Base-by-base conservation (phyloP, 2,888 invertebrate genomes). In the Mythimna vitellina region DNA sequence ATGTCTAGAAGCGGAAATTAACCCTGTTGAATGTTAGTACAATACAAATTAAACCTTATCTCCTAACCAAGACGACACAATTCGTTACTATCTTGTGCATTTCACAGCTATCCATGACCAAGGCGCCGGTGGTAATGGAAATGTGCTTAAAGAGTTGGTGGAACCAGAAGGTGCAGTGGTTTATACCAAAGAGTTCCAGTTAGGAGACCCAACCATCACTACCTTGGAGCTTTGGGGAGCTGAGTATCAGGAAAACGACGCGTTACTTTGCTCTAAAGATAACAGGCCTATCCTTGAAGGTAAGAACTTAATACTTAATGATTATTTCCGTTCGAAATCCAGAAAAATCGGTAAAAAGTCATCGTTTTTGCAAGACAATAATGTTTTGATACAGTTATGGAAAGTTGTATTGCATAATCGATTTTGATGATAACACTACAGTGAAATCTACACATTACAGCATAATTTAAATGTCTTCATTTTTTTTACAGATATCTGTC, bases 121-220 rank as follows among this genome's bases (percentile, higher is more conserved):
- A 96, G 99, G 99, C 29, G 99, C 99, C 12, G 99, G 99, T n/a
- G 99, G 99, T 42, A 99, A 99, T 90, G 99, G 99, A 3, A 99
- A 99, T 92, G 99, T 99, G 0, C 92, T 99, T 46, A 99, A 99
- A 90, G 99, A 99, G 93, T 95, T 99, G 7, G 99, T 99, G 0
- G 99, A 99, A 87, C 99, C 99, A 0, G 97, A 97, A 7, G 99
- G 99, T 1, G 99, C 99, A 0, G 97, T 98, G 0, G 99, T 99
- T 76, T 98, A 98, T 89, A 98, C 98, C 0, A 97, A 98, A 76
- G 97, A 97, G 89, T 99, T 99, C 90, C 98, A 98, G 81, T 96
- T 99, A 42, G 99, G 99, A 0, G 99, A 99, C 95, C 98, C 99
- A 0, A 99, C 99, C 5, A 98, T 99, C 68, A 99, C 98, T 68